phyloP scores from a whole-genome alignment of 2,113 vertebrate genomes.

The Poeciliopsis prolifica region DNA sequence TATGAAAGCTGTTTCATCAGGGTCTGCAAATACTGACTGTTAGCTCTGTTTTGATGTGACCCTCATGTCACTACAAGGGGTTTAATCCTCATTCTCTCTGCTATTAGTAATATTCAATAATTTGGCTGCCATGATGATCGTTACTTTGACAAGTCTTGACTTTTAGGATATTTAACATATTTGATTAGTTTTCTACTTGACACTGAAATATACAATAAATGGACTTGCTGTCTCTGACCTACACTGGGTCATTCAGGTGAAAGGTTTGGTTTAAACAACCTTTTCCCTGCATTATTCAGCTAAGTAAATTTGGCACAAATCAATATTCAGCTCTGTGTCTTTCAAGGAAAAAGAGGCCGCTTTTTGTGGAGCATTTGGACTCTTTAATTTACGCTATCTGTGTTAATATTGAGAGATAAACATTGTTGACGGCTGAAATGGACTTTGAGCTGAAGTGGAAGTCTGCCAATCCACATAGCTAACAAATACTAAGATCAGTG shows the following conservation, averaged over 20 bases:
- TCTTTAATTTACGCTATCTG: conserved; percentile 12
- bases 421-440: conserved; percentile 43
- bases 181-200: background rate
- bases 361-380: conserved; percentile 2
- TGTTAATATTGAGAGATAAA: conserved; percentile 42
- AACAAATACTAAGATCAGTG: conserved; percentile 8
- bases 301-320: conserved; percentile 43
- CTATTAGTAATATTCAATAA: too few species aligned
- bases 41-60: too few species aligned
- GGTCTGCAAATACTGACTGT: too few species aligned
- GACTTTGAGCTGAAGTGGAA: conserved; percentile 42
- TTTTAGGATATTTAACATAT: background rate
- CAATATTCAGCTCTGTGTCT: conserved; percentile 28
- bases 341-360: conserved; percentile 27
- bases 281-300: conserved; percentile 18
- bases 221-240: conserved; percentile 3
- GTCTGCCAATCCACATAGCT: conserved; percentile 24
- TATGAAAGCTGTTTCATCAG: too few species aligned
- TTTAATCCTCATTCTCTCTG: too few species aligned
- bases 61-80: too few species aligned
- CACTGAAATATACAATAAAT: background rate
- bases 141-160: too few species aligned
- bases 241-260: conserved; percentile 23
- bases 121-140: background rate
- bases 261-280: conserved; percentile 29